Base-by-base conservation (phyloP, 1,140 invertebrate genomes). In the Gonatopus flavifemur region DNA sequence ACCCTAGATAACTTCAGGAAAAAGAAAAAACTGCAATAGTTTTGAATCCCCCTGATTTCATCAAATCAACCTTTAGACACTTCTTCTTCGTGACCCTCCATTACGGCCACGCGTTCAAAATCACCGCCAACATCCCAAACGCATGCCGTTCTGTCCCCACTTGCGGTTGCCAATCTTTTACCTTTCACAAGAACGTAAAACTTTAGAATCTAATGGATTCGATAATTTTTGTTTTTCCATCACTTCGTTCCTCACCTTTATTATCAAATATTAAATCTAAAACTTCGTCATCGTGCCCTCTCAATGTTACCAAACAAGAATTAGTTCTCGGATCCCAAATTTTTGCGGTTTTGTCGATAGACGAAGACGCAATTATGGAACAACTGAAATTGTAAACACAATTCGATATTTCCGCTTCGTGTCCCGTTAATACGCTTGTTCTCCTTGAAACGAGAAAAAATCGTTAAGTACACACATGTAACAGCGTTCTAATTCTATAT, bases 311-410 rank as follows among this genome's bases (percentile, higher is more conserved):
- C 0, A 88, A 67, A 63, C 86, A 85, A 21, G 72, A 70, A 53
- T 81, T 74, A 39, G 74, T 81, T 16, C 84, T 66, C 0, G 81
- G 64, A 64, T 92, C 88, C 89, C 89, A 92, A 2, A 91, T 69
- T 60, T 85, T 85, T 10, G 86, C 88, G 2, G 87, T 90, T 59
- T 85, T 84, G 66, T 92, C 90, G 67, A 91, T 75, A 0, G 86
- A 87, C 6, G 84, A 81, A 2, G 87, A 88, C 3, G 85, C 88
- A 41, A 91, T 84, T 10, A 88, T 59, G 1, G 82, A 80, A 48
- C 83, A 84, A 59, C 88, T 82, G 70, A 86, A 90, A 68, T 88
- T 90, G 70, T 86, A 89, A 48, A 87, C 76, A 50, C 87, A 88
- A 69, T 85, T 89, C 19, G 87, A 89, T 25, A 91, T 81, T 69